A percentile compares a stretch with the other conserved stretches of the same genome.
Conservation (phyloP, 2,797 vertebrate genomes). For the Sebastes oblongus region DNA sequence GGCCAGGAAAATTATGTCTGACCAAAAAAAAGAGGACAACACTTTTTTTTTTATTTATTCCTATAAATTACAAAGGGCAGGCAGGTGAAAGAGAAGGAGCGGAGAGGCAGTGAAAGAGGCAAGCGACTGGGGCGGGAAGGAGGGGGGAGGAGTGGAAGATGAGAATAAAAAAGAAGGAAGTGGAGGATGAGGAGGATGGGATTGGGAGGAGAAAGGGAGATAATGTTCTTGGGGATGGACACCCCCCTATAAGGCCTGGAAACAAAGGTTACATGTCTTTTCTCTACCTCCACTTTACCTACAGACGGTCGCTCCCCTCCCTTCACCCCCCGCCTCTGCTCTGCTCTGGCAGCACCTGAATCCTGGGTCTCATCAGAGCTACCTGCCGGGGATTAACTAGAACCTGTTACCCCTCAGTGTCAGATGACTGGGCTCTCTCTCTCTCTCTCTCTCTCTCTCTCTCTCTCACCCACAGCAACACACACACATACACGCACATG, state of each 20-base stretch:
- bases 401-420: slow-evolving; percentile 88
- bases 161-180: background rate
- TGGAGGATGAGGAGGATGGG: slow-evolving; percentile 6
- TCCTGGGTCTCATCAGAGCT: slow-evolving; percentile 90
- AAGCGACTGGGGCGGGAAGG: slow-evolving; percentile 21
- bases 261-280: slow-evolving; percentile 5
- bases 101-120: slow-evolving; percentile 37
- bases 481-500: slow-evolving; percentile 27
- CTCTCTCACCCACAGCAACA: slow-evolving; percentile 7
- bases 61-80: slow-evolving; percentile 58
- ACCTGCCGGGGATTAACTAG: slow-evolving; percentile 89
- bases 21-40: slow-evolving; percentile 26
- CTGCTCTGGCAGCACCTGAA: slow-evolving; percentile 77
- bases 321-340: background rate
- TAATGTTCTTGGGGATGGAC: slow-evolving; percentile 22
- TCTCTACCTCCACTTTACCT: slow-evolving; percentile 7
- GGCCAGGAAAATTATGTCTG: slow-evolving; percentile 70
- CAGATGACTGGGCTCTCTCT: slow-evolving; percentile 60
- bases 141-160: background rate
- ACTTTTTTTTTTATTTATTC: slow-evolving; percentile 55
- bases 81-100: slow-evolving; percentile 43
- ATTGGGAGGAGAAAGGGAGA: slow-evolving; percentile 9
- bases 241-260: slow-evolving; percentile 15
- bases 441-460: background rate
- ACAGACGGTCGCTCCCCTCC: background rate